Evolutionary conservation across 1,140 invertebrate genomes (phyloP).

Genomic region (Drosophila pectinifera): DNA sequence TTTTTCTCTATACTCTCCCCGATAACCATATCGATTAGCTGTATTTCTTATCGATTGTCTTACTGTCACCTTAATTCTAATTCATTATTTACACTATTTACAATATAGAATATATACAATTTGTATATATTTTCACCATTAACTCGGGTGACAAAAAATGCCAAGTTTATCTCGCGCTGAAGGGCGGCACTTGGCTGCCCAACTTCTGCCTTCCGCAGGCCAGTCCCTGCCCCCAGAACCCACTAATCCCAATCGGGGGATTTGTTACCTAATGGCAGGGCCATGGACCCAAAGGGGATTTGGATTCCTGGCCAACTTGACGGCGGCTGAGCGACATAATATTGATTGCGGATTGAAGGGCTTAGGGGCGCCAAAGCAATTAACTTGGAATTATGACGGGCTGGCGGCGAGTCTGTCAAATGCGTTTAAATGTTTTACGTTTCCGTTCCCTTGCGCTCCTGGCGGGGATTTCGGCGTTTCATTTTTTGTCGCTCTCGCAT

Average conservation of each 20-base stretch:
- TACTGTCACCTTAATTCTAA: too few species aligned
- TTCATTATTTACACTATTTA: too few species aligned
- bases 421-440: conserved; percentile 44
- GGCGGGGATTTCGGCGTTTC: not conserved
- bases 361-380: conserved; percentile 54
- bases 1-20: too few species aligned
- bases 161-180: not conserved
- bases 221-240: conserved; percentile 39
- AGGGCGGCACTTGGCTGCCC: not conserved
- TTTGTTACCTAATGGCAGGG: conserved; percentile 57
- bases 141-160: not conserved
- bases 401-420: conserved; percentile 29
- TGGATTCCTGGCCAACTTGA: conserved; percentile 22
- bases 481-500: conserved; percentile 16
- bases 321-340: conserved; percentile 31
- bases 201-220: conserved; percentile 11
- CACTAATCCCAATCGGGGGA: conserved; percentile 61
- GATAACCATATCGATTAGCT: too few species aligned
- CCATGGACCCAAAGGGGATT: conserved; percentile 20
- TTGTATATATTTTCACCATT: not conserved
- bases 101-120: too few species aligned
- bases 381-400: conserved; percentile 60
- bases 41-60: too few species aligned
- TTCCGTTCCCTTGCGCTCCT: conserved; percentile 3
- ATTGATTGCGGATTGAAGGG: conserved; percentile 59